phyloP scores from a whole-genome alignment of 2,113 vertebrate genomes.

The Cephalopterus ornatus region DNA sequence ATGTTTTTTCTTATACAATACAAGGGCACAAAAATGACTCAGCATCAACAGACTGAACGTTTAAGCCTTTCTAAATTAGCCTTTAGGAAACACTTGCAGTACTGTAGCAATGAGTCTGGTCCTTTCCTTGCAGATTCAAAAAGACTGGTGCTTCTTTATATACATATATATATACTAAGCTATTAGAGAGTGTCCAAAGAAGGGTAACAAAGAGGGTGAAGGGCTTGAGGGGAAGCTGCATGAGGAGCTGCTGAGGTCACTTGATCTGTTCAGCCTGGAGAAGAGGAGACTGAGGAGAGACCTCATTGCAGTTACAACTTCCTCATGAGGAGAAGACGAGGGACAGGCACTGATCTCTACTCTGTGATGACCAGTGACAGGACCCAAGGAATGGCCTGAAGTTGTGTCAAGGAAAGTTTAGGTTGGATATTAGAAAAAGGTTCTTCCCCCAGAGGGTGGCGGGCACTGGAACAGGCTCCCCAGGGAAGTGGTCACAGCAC shows the following conservation, averaged over 20 bases:
- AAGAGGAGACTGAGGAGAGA: background rate
- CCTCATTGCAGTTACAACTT: background rate
- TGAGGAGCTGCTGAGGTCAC: background rate
- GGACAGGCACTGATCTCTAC: background rate
- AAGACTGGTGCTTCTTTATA: background rate
- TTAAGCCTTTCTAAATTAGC: background rate
- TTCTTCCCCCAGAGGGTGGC: background rate
- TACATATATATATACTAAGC: background rate
- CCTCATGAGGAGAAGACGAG: background rate
- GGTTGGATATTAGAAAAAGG: background rate
- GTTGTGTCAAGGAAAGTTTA: background rate
- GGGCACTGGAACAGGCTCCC: background rate
- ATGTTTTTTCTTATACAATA: background rate
- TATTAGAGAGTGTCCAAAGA: background rate
- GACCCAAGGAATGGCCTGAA: background rate
- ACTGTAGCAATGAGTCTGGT: background rate
- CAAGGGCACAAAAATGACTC: background rate
- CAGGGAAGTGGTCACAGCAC: background rate
- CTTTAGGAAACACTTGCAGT: background rate
- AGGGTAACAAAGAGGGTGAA: background rate
- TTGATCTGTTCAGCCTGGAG: background rate
- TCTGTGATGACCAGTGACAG: background rate
- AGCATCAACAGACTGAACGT: background rate
- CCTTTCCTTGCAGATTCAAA: background rate
- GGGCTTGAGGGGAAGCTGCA: background rate